Evolutionary conservation across 2,888 invertebrate genomes (phyloP).

Genomic region (Cheilosia scutellata): DNA sequence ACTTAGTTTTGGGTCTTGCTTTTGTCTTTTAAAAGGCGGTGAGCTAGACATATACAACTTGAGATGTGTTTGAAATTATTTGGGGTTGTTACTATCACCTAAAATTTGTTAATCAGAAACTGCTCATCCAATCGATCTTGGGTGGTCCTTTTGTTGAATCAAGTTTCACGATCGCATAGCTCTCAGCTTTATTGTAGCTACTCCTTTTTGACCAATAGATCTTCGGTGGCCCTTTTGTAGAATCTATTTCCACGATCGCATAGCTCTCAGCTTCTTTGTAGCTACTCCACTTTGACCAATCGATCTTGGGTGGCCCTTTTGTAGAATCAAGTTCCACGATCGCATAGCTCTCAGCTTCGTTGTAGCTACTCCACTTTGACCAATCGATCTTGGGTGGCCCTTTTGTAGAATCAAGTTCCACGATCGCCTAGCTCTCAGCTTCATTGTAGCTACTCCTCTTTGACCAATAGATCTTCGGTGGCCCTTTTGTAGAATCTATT

Average conservation of each 20-base stretch:
- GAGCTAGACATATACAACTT: too few species aligned
- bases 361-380: not conserved
- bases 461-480: conserved; percentile 1
- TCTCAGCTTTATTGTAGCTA: not conserved
- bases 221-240: not conserved
- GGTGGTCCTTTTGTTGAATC: not conserved
- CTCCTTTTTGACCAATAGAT: not conserved
- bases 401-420: not conserved
- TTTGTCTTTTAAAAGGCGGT: not conserved
- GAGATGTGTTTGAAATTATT: too few species aligned
- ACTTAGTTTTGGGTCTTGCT: conserved; percentile 23
- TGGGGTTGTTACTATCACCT: too few species aligned
- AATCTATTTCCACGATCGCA: not conserved
- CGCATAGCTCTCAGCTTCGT: not conserved
- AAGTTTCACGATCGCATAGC: not conserved
- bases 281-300: not conserved
- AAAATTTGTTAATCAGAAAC: too few species aligned
- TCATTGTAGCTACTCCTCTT: not conserved
- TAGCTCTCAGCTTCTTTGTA: not conserved
- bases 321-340: not conserved
- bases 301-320: not conserved
- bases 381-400: conserved; percentile 1
- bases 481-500: not conserved
- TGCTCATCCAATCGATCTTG: not conserved
- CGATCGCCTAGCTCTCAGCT: not conserved